A percentile compares a stretch with the other conserved stretches of the same genome.
phyloP scores from a whole-genome alignment of 2,888 invertebrate species.

The Eristalis tenax region DNA sequence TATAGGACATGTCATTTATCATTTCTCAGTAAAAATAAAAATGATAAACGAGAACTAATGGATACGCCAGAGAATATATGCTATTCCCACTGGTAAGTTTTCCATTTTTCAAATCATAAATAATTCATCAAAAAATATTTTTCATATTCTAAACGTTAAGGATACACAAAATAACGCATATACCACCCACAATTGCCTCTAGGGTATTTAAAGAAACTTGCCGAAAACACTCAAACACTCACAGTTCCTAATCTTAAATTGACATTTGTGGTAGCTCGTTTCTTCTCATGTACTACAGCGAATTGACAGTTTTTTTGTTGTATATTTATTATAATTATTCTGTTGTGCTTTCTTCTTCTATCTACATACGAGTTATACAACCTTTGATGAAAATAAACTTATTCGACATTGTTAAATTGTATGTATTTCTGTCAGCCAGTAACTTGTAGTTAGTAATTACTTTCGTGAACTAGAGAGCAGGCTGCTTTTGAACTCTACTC shows the following conservation, averaged over 20 bases:
- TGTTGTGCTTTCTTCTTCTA: background rate
- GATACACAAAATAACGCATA: background rate
- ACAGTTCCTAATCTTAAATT: conserved; percentile 33
- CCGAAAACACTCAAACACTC: conserved; percentile 48
- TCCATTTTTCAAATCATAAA: conserved; percentile 62
- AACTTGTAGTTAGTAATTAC: background rate
- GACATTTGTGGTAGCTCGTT: conserved; percentile 7
- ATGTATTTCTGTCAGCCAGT: background rate
- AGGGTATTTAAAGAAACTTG: conserved; percentile 56
- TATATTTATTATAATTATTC: conserved; percentile 35
- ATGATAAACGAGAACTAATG: conserved; percentile 69
- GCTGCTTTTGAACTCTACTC: background rate
- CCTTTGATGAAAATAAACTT: background rate
- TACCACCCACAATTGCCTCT: conserved; percentile 19
- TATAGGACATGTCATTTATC: conserved; percentile 63
- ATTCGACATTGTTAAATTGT: background rate
- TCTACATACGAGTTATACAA: background rate
- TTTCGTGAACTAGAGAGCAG: background rate
- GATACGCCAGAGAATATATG: conserved; percentile 60
- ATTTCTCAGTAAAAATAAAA: conserved; percentile 59
- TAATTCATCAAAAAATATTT: conserved; percentile 62
- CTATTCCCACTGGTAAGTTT: conserved; percentile 57
- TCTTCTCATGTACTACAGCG: background rate
- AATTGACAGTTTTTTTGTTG: conserved; percentile 10
- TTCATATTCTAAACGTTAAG: conserved; percentile 13